A percentile compares a stretch with the other conserved stretches of the same genome.
phyloP scores from a whole-genome alignment of 2,888 invertebrate genomes.

The Lampropteryx suffumata region DNA sequence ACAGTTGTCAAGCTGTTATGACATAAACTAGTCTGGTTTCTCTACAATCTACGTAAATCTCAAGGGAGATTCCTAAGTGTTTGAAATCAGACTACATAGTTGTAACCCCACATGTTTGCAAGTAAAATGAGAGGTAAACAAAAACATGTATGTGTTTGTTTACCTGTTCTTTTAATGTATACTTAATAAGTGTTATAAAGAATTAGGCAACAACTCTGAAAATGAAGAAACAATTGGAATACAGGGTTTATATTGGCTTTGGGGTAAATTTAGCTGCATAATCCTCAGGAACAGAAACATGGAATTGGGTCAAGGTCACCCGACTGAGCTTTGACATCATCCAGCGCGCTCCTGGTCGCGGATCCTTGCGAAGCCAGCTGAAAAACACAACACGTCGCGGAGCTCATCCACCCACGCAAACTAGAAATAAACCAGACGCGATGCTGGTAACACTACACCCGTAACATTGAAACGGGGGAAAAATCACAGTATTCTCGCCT shows the following conservation, averaged over 20 bases:
- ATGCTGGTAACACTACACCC: slow-evolving; percentile 75
- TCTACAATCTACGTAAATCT: background rate
- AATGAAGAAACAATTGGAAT: background rate
- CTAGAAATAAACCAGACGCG: slow-evolving; percentile 76
- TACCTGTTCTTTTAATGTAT: too few relatives aligned
- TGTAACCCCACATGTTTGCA: slow-evolving; percentile 4
- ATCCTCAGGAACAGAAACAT: slow-evolving; percentile 40
- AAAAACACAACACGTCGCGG: slow-evolving; percentile 53
- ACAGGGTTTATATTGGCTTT: slow-evolving; percentile 18
- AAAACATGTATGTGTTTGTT: too few relatives aligned
- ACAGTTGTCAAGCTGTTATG: slow-evolving; percentile 10
- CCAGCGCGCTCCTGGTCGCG: slow-evolving; percentile 36
- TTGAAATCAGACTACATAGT: background rate
- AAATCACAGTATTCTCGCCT: slow-evolving; percentile 50
- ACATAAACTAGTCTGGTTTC: background rate
- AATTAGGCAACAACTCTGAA: background rate
- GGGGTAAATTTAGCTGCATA: slow-evolving; percentile 16
- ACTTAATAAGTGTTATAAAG: background rate
- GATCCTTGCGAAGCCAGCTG: slow-evolving; percentile 40
- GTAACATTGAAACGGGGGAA: slow-evolving; percentile 59
- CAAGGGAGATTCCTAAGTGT: slow-evolving; percentile 14
- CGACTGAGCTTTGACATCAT: slow-evolving; percentile 37
- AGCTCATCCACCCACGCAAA: slow-evolving; percentile 64
- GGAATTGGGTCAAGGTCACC: slow-evolving; percentile 75
- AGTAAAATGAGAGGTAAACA: slow-evolving; percentile 5